A percentile compares a stretch with the other conserved stretches of the same genome.
phyloP scores from a whole-genome alignment of 2,113 vertebrate genomes.

The Trogon melanurus region DNA sequence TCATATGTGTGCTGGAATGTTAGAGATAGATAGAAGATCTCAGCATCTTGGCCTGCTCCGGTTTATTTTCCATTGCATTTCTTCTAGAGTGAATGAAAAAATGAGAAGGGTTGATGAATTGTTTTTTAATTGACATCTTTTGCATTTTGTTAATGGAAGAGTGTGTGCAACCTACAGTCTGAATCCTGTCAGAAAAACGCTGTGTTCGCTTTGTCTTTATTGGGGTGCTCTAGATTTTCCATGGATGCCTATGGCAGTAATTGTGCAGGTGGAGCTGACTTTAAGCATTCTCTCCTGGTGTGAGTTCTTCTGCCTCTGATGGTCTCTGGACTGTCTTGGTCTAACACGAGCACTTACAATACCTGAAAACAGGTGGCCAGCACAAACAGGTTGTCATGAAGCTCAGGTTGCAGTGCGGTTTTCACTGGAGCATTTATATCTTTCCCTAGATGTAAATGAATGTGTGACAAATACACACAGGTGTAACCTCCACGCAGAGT shows the following conservation, averaged over 20 bases:
- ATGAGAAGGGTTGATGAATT: not conserved
- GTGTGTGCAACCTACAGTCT: not conserved
- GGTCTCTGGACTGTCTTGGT: not conserved
- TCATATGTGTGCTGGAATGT: not conserved
- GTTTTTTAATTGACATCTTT: not conserved
- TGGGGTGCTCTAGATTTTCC: not conserved
- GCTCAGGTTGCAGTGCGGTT: not conserved
- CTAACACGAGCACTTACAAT: not conserved
- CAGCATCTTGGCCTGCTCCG: not conserved
- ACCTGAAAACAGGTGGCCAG: not conserved
- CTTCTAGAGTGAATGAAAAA: not conserved
- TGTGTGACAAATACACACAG: constrained; percentile 79
- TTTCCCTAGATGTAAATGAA: constrained; percentile 89
- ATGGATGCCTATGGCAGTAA: not conserved
- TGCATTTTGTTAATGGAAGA: not conserved
- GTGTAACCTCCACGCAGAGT: constrained; percentile 88
- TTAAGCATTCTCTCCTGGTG: not conserved
- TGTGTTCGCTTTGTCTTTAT: not conserved
- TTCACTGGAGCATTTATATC: not conserved
- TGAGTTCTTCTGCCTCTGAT: not conserved
- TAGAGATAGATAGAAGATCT: not conserved
- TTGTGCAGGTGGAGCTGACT: not conserved
- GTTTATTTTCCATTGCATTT: not conserved
- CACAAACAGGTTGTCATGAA: not conserved
- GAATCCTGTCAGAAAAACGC: not conserved